phyloP scores from a whole-genome alignment of 2,797 vertebrate genomes.

The Malurus leucopterus region DNA sequence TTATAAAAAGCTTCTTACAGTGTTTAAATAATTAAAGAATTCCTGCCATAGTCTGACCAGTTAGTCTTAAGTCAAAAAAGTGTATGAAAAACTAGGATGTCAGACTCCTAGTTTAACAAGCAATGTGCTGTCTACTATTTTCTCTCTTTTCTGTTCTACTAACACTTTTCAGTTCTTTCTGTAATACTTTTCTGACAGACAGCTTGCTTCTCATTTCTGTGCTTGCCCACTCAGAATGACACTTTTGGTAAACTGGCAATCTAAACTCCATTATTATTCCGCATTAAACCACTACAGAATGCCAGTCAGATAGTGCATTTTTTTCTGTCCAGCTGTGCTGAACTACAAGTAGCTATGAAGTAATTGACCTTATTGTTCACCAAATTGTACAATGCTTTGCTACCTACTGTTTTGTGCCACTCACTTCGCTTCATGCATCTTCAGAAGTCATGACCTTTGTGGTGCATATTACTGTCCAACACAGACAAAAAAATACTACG shows the following conservation, averaged over 20 bases:
- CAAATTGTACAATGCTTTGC: constrained; percentile 51
- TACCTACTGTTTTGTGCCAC: constrained; percentile 65
- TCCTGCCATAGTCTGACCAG: background rate
- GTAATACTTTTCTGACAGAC: background rate
- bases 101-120: background rate
- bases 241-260: constrained; percentile 35
- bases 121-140: background rate
- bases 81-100: background rate
- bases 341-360: constrained; percentile 60
- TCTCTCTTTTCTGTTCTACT: background rate
- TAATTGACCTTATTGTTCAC: constrained; percentile 71
- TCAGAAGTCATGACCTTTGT: constrained; percentile 53
- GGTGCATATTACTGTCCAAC: constrained; percentile 36
- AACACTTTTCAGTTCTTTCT: background rate
- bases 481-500: constrained; percentile 2
- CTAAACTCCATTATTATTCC: constrained; percentile 61
- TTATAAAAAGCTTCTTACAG: background rate
- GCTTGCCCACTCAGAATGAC: constrained; percentile 17
- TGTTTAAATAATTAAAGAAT: background rate
- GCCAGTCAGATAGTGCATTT: constrained; percentile 47
- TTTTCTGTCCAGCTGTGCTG: constrained; percentile 68
- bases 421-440: constrained; percentile 53
- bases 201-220: constrained; percentile 23
- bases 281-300: constrained; percentile 39
- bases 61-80: background rate